Conservation (phyloP, 2,113 vertebrate species). For the Seriola dumerili region DNA sequence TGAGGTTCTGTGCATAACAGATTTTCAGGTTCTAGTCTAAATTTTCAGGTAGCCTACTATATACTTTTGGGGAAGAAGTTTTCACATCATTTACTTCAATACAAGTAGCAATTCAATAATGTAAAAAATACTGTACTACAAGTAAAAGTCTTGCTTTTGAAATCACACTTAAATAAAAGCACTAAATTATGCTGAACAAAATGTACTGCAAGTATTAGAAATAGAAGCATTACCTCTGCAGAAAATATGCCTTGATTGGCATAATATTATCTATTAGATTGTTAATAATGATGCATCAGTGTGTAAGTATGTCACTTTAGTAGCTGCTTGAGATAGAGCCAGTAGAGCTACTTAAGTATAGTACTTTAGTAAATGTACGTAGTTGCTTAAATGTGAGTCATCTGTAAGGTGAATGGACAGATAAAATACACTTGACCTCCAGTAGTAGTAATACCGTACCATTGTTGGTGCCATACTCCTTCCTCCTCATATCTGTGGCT, state of each 20-base stretch:
- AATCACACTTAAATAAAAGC: too few relatives aligned
- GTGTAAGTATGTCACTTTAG: too few relatives aligned
- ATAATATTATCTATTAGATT: too few relatives aligned
- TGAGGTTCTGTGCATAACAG: neutral
- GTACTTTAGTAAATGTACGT: too few relatives aligned
- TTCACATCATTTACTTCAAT: neutral
- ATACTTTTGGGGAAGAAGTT: neutral
- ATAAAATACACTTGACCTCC: too few relatives aligned
- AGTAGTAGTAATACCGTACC: neutral
- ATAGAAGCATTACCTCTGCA: too few relatives aligned
- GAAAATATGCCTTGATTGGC: too few relatives aligned
- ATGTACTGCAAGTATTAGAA: too few relatives aligned
- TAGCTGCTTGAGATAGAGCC: too few relatives aligned
- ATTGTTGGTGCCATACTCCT: neutral
- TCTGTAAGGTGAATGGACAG: neutral
- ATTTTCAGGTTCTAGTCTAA: neutral
- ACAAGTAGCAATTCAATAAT: neutral
- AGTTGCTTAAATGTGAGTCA: neutral
- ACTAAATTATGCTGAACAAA: too few relatives aligned
- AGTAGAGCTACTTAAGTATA: neutral
- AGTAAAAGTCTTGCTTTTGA: neutral
- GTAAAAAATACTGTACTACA: neutral
- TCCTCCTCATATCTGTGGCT: neutral
- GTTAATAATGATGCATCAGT: too few relatives aligned
- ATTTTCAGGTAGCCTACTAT: neutral